phyloP scores from a whole-genome alignment of 2,888 invertebrate genomes.

The Ypsolopha scabrella region DNA sequence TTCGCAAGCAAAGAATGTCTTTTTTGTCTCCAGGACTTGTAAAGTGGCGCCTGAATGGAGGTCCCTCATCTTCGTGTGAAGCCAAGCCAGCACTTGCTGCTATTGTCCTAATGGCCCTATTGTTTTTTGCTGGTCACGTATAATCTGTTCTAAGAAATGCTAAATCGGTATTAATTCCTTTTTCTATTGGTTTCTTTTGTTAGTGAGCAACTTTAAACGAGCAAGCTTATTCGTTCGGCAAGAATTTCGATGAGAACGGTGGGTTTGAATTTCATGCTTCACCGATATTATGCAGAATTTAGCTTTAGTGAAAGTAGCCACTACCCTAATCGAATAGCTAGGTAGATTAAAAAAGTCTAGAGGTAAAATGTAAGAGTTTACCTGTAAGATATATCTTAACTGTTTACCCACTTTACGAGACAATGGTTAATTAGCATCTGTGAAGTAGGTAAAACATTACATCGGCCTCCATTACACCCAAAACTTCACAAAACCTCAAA shows the following conservation, averaged over 20 bases:
- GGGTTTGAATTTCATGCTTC: not conserved
- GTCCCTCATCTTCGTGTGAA: slow-evolving; percentile 18
- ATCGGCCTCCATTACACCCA: too few relatives aligned
- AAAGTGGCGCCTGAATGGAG: slow-evolving; percentile 27
- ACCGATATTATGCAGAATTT: not conserved
- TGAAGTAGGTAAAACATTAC: too few relatives aligned
- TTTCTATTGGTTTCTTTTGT: not conserved
- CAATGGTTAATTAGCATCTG: too few relatives aligned
- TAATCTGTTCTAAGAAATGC: slow-evolving; percentile 9
- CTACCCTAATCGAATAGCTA: too few relatives aligned
- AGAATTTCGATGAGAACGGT: not conserved
- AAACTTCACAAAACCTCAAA: too few relatives aligned
- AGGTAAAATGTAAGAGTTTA: too few relatives aligned
- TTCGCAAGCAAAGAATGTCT: slow-evolving; percentile 30
- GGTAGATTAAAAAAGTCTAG: too few relatives aligned
- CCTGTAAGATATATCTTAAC: too few relatives aligned
- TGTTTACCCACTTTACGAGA: too few relatives aligned
- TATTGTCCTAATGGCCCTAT: slow-evolving; percentile 18
- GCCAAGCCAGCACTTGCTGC: slow-evolving; percentile 34
- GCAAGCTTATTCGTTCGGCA: not conserved
- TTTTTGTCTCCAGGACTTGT: slow-evolving; percentile 25
- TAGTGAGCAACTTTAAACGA: not conserved
- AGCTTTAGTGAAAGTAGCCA: not conserved
- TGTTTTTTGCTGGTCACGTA: slow-evolving; percentile 14
- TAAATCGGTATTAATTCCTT: not conserved